Base-by-base conservation (phyloP, 2,113 vertebrate species). In the Psilopogon haemacephalus region DNA sequence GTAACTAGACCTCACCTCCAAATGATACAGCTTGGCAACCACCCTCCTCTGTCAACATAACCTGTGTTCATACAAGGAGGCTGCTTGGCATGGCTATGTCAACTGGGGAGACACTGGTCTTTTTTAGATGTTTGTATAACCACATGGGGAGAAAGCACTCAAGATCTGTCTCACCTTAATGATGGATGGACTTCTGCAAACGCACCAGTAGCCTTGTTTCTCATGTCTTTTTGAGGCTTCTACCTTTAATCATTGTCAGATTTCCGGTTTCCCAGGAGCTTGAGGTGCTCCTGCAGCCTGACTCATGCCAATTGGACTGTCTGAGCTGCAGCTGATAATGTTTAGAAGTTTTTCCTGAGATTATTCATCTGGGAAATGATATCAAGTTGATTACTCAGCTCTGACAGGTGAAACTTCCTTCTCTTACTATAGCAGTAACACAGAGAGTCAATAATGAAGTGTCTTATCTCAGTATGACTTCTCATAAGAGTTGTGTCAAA, bases 281-380 rank as follows among this genome's bases (percentile, higher is more conserved):
- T 76, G 42, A 92, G 86, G 28, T 96, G 92, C 64, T 67, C 59
- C 62, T 86, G 1, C 56, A 88, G n/a, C 54, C 84, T 96, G 93
- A 91, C 76, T 96, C 95, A 96, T 93, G 91, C 50, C 0, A 2
- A 26, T 76, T 95, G 55, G 59, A 68, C 86, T 76, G 58, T 74
- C 83, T 95, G 93, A 92, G 71, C 73, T 60, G 24, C 78, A 59
- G 35, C 84, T 93, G 93, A 97, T 96, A 93, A 55, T 62, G 8
- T 95, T 96, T 94, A 93, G 74, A 65, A 94, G 79, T 94, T 89
- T 97, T 96, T 94, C 50, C 92, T 76, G 95, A 85, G 86, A 90
- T 97, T 97, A 96, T 95, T 96, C 96, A 84, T 91, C 94, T 97
- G 79, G 70, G 87, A 96, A 92, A 84, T 90, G 21, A 38, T 96